These are phyloP conservation scores for Tetheella fluctuosa DNA, from an alignment of 2,888 invertebrate genomes.

Conservation along the genomic window DNA sequence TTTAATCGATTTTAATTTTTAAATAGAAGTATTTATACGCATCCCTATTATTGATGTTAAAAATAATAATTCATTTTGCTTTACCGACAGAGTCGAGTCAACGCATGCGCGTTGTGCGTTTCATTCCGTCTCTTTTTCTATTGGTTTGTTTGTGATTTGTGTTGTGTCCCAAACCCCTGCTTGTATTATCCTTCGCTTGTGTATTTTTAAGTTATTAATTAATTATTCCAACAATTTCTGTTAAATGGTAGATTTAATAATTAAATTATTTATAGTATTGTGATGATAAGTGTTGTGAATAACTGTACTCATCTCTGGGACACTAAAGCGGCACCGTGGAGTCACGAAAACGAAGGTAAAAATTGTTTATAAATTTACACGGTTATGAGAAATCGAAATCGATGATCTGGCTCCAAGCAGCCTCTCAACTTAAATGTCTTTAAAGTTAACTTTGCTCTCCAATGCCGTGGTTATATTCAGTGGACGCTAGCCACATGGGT, in stretches of 20 bases:
- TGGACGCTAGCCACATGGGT: slow-evolving; percentile 56
- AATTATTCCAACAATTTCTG: slow-evolving; percentile 54
- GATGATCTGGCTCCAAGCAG: background rate
- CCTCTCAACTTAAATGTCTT: too few species aligned
- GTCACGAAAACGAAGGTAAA: slow-evolving; percentile 85
- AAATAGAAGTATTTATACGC: slow-evolving; percentile 14
- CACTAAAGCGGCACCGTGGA: slow-evolving; percentile 85
- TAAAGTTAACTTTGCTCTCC: background rate
- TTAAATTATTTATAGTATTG: slow-evolving; percentile 72
- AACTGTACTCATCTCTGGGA: slow-evolving; percentile 79
- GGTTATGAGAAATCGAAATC: slow-evolving; percentile 44
- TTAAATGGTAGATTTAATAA: slow-evolving; percentile 74
- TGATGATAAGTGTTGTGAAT: slow-evolving; percentile 84
- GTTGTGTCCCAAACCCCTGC: slow-evolving; percentile 76
- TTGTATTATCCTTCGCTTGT: slow-evolving; percentile 71
- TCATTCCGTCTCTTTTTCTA: slow-evolving; percentile 68
- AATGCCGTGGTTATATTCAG: background rate
- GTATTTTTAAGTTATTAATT: slow-evolving; percentile 73
- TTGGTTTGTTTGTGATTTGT: slow-evolving; percentile 81
- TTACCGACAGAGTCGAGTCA: slow-evolving; percentile 63
- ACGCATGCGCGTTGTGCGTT: slow-evolving; percentile 76
- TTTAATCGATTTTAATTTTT: background rate
- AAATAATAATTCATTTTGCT: slow-evolving; percentile 51
- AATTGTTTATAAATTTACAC: slow-evolving; percentile 71
- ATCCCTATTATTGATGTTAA: slow-evolving; percentile 53